Percentiles rank a stretch among this genome's conserved stretches.
These are phyloP conservation scores for Solen grandis DNA, from an alignment of 1,140 invertebrate species.

Conservation along the genomic window DNA sequence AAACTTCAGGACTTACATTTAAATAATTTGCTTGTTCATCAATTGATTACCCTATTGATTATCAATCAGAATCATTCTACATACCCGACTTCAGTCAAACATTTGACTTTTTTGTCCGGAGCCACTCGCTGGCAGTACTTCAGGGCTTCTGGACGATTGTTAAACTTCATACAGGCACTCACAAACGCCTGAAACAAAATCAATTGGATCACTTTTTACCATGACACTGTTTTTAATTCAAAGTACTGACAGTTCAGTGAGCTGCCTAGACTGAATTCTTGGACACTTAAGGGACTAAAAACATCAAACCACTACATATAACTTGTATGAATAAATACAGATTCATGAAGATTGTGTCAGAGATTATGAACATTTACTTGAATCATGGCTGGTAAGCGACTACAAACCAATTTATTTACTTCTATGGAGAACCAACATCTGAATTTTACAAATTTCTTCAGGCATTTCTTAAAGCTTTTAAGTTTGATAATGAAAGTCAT, in stretches of 20 bases:
- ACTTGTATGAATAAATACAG: no score
- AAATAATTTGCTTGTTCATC: background rate
- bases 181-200: constrained; percentile 89
- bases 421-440: no score
- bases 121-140: constrained; percentile 92
- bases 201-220: background rate
- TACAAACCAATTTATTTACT: no score
- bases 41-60: background rate
- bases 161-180: constrained; percentile 91
- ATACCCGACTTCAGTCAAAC: constrained; percentile 93
- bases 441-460: no score
- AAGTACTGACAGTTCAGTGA: background rate
- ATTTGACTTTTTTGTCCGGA: constrained; percentile 94
- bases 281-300: background rate
- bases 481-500: no score
- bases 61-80: constrained; percentile 69
- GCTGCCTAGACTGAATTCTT: background rate
- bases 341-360: no score
- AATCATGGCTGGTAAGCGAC: no score
- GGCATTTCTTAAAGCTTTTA: no score
- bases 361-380: no score
- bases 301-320: no score
- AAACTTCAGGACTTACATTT: background rate
- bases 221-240: background rate
- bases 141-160: constrained; percentile 89